Percentiles rank a stretch among this genome's conserved stretches.
Evolutionary conservation across 2,797 vertebrate genomes (phyloP).

Genomic region (Telmatherina bonti): DNA sequence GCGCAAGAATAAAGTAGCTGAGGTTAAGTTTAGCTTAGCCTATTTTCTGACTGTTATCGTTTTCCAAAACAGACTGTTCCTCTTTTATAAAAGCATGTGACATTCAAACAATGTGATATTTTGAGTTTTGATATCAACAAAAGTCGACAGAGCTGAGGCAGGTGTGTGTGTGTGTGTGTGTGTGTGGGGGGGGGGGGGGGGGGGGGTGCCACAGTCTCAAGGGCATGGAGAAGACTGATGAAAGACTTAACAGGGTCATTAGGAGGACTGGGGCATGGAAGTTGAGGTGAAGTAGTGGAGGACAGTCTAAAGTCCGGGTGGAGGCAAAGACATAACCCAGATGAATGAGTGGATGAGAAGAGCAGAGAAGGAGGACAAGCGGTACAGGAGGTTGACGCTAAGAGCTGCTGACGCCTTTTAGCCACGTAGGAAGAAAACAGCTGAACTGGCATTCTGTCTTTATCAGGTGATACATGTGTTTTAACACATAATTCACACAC

Average conservation of each 20-base stretch:
- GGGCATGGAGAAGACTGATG: constrained; percentile 11
- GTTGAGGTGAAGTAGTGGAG: neutral
- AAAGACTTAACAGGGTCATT: constrained; percentile 4
- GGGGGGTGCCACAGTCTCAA: constrained; percentile 32
- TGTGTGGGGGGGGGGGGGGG: neutral
- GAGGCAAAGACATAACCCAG: neutral
- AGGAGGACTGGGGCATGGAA: neutral
- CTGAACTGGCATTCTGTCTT: constrained; percentile 72
- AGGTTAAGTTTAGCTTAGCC: constrained; percentile 40
- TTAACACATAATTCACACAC: constrained; percentile 23
- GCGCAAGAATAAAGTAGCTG: constrained; percentile 9
- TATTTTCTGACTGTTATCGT: constrained; percentile 45
- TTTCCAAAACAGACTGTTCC: constrained; percentile 38
- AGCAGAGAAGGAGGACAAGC: constrained; percentile 16
- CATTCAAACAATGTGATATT: constrained; percentile 60
- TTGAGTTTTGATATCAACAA: constrained; percentile 67
- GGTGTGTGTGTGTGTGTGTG: no score
- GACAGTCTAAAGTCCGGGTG: constrained; percentile 3
- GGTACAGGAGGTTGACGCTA: constrained; percentile 27
- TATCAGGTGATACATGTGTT: no score
- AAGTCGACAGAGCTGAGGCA: constrained; percentile 5
- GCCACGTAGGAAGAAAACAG: constrained; percentile 61
- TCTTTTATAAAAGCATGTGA: constrained; percentile 57
- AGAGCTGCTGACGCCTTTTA: constrained; percentile 39
- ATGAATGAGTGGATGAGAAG: constrained; percentile 28